Percentiles rank a stretch among this genome's conserved stretches.
phyloP scores from a whole-genome alignment of 1,140 invertebrate genomes.

The Metopolophium dirhodum region DNA sequence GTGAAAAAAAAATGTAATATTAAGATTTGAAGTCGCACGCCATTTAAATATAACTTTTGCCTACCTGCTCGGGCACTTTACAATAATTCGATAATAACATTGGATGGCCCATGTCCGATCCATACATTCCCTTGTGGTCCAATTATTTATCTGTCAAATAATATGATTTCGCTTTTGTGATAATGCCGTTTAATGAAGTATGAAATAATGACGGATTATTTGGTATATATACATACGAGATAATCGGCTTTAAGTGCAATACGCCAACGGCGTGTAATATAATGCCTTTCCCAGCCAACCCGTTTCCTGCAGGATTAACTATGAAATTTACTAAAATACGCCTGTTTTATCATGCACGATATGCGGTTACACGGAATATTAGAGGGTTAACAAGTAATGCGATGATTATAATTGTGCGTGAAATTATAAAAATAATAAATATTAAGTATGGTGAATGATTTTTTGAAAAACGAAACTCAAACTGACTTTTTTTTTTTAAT shows the following conservation, averaged over 20 bases:
- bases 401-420: background rate
- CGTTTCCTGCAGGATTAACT: constrained; percentile 23
- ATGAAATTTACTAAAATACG: constrained; percentile 27
- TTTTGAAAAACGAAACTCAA: background rate
- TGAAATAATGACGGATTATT: constrained; percentile 52
- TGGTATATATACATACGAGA: background rate
- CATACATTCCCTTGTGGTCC: background rate
- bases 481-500: background rate
- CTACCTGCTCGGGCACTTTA: background rate
- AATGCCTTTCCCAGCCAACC: constrained; percentile 24
- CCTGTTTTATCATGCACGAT: background rate
- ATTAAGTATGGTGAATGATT: background rate
- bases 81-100: background rate
- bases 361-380: background rate
- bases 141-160: constrained; percentile 38
- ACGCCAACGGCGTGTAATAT: constrained; percentile 35
- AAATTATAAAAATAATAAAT: background rate
- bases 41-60: background rate
- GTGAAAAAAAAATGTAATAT: background rate
- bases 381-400: constrained; percentile 11
- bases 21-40: background rate
- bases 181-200: constrained; percentile 54
- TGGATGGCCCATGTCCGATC: background rate
- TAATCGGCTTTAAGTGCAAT: constrained; percentile 57
- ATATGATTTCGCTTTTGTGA: constrained; percentile 36